A percentile compares a stretch with the other conserved stretches of the same genome.
Evolutionary conservation across 92 coral and sea anemone genomes (phyloP).

Genomic region (Bergia sp.): DNA sequence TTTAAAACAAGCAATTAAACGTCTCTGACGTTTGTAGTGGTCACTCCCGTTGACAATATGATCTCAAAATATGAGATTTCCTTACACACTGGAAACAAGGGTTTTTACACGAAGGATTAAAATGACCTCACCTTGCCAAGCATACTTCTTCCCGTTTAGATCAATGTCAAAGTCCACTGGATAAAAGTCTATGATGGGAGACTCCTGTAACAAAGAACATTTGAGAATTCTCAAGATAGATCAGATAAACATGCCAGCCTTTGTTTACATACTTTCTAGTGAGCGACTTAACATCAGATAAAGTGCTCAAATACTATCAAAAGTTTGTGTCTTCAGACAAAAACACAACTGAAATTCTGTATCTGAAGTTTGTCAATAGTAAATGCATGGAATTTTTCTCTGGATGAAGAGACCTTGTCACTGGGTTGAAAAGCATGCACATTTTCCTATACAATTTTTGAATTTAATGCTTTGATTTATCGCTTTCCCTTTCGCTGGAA

Average conservation of each 20-base stretch:
- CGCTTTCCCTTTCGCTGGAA: neutral
- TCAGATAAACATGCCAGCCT: neutral
- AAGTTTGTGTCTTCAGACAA: neutral
- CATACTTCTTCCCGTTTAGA: slow-evolving; percentile 97
- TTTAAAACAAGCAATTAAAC: no score
- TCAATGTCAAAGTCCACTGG: slow-evolving; percentile 94
- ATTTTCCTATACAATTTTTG: neutral
- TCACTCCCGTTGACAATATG: no score
- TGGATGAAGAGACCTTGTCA: no score
- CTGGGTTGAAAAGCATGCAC: no score
- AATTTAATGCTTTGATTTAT: neutral
- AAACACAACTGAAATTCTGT: no score
- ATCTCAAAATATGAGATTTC: neutral
- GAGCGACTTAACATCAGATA: neutral
- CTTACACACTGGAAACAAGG: neutral
- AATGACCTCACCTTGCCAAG: slow-evolving; percentile 91
- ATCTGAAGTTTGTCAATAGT: neutral
- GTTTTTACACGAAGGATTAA: neutral
- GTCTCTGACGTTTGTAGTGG: no score
- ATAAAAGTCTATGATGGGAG: slow-evolving; percentile 96
- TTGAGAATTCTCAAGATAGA: neutral
- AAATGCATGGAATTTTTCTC: neutral
- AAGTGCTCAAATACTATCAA: neutral
- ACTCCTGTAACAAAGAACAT: slow-evolving; percentile 68
- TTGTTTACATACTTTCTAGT: neutral